phyloP scores from a whole-genome alignment of 2,797 vertebrate genomes.

The Myripristis jacobus region DNA sequence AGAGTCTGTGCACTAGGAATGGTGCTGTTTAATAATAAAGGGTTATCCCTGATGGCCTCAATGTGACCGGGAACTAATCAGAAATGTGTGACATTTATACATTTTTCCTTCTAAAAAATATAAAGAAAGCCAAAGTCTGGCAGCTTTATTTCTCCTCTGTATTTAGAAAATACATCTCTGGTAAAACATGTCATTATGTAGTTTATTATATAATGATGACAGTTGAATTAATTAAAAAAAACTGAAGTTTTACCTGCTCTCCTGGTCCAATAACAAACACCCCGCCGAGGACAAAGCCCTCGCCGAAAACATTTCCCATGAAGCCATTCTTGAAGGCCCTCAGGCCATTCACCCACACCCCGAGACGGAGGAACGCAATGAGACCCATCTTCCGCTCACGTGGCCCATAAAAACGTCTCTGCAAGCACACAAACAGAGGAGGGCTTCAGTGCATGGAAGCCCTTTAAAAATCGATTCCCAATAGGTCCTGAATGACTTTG shows the following conservation, averaged over 20 bases:
- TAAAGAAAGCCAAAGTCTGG: no score
- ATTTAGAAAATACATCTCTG: background rate
- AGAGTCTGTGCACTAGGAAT: no score
- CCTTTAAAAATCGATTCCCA: conserved; percentile 11
- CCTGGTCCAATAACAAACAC: conserved; percentile 90
- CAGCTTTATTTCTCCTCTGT: no score
- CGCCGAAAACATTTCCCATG: conserved; percentile 90
- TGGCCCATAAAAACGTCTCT: conserved; percentile 93
- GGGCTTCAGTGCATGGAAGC: background rate
- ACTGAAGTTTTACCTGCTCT: conserved; percentile 82
- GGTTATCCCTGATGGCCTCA: no score
- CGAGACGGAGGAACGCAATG: conserved; percentile 86
- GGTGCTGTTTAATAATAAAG: no score
- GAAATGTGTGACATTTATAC: no score
- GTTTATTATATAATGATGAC: no score
- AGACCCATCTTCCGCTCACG: conserved; percentile 87
- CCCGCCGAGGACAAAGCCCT: conserved; percentile 92
- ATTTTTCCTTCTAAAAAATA: no score
- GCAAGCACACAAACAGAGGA: conserved; percentile 33
- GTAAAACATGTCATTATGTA: background rate
- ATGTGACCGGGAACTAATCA: no score
- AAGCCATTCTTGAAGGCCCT: conserved; percentile 89
- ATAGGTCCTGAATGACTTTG: conserved; percentile 25
- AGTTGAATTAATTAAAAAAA: no score
- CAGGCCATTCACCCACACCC: conserved; percentile 90